Evolutionary conservation across 2,888 invertebrate species (phyloP), one percentile per base, ranked within the genome.

Genomic region (Polylopha cassiicola): DNA sequence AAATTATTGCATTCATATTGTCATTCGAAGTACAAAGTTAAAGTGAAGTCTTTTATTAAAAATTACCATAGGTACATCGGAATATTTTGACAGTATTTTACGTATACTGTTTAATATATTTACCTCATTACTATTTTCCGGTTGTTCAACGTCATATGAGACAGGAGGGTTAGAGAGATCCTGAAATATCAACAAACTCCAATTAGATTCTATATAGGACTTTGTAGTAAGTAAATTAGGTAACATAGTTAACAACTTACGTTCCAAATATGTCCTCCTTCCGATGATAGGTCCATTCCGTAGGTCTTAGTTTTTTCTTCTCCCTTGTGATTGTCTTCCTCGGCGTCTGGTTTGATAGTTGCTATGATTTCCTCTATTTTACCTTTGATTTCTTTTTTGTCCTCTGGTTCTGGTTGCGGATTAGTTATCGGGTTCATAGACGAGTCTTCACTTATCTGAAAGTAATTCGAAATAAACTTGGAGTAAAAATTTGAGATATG

Each of bases 251-350:
- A 29, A 28, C 6, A 26, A 55, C 65, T 59, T 42, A 65, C 65
- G 36, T 63, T 63, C 66, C 65, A 65, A 2, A 63, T 54, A 16
- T 48, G 36, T 1, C 66, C 66, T 1, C 33, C 22, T 2, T 51
- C 47, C 1, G 38, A 44, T 0, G 39, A 47, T 4, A 66, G 16
- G 3, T 44, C 53, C 58, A 66, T 59, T 0, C 65, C 61, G 21
- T 51, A 58, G 2, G 57, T 58, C 14, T 42, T 50, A 1, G 42
- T n/a, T n/a, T n/a, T n/a, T n/a, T n/a, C n/a, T n/a, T n/a, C n/a
- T n/a, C n/a, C n/a, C n/a, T n/a, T n/a, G 5, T 34, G 41, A 5
- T 30, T 41, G 11, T 29, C 34, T 14, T 37, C 36, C 5, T 27
- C 34, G n/a, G n/a, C n/a, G n/a, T n/a, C n/a, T 1, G 43, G 39